phyloP scores from a whole-genome alignment of 2,888 invertebrate species.

The Malthinus flaveolus region DNA sequence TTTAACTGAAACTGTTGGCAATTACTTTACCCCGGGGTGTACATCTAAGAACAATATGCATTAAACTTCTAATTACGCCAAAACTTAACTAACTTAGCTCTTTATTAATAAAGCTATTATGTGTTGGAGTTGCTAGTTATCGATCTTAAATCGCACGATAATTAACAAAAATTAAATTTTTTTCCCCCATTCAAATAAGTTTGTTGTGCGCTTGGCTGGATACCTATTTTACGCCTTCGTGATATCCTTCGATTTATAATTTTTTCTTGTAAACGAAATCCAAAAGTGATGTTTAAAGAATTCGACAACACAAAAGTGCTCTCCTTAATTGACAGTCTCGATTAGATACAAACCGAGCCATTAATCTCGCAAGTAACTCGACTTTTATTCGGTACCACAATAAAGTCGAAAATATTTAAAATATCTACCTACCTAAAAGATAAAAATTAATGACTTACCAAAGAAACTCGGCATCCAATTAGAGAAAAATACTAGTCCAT shows the following conservation, averaged over 20 bases:
- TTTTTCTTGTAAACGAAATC: constrained; percentile 16
- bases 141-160: no score
- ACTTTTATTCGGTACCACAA: constrained; percentile 28
- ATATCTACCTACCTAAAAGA: constrained; percentile 35
- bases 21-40: no score
- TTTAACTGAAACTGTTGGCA: no score
- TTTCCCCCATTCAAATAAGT: no score
- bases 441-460: constrained; percentile 49
- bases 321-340: constrained; percentile 51
- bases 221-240: constrained; percentile 2
- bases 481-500: constrained; percentile 24
- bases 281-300: constrained; percentile 26
- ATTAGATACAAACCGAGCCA: constrained; percentile 48
- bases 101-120: no score
- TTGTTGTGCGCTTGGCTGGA: constrained; percentile 1
- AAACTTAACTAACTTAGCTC: no score
- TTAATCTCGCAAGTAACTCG: constrained; percentile 43
- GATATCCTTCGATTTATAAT: background rate
- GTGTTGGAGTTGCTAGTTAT: no score
- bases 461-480: constrained; percentile 45
- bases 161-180: no score
- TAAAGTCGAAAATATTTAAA: constrained; percentile 37
- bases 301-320: constrained; percentile 44
- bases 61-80: no score
- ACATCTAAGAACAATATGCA: no score